These are phyloP conservation scores for Lissocephala sabroskyi DNA, from an alignment of 2,888 invertebrate genomes.

Conservation along the genomic window DNA sequence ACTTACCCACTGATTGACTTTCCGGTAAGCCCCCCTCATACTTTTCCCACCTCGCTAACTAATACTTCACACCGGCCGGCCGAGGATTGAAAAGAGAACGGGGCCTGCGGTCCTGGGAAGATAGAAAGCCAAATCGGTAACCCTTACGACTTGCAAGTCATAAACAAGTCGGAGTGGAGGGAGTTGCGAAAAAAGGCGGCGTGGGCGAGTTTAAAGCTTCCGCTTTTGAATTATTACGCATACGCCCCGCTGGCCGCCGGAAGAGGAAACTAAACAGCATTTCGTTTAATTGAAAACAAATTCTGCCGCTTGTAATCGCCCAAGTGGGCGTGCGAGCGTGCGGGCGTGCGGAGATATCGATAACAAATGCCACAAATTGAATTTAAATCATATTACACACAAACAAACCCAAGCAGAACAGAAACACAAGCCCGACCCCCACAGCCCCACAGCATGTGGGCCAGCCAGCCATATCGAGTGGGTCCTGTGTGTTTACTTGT, in stretches of 20 bases:
- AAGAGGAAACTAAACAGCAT: conserved; percentile 25
- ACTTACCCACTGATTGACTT: conserved; percentile 16
- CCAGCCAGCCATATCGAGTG: too few relatives aligned
- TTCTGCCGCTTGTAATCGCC: conserved; percentile 54
- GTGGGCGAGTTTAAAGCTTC: conserved; percentile 21
- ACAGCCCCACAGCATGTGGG: conserved; percentile 1
- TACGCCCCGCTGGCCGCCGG: conserved; percentile 34
- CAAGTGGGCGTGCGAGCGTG: conserved; percentile 9
- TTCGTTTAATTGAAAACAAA: conserved; percentile 63
- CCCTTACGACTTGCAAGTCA: too few relatives aligned
- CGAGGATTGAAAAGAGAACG: too few relatives aligned
- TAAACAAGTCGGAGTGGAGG: too few relatives aligned
- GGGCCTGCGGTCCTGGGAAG: too few relatives aligned
- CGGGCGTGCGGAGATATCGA: conserved; percentile 52
- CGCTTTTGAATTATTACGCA: conserved; percentile 49
- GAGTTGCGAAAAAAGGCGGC: too few relatives aligned
- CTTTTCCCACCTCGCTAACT: too few relatives aligned
- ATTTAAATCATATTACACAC: conserved; percentile 56
- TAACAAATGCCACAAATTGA: conserved; percentile 61
- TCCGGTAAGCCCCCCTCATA: too few relatives aligned
- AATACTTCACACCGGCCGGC: too few relatives aligned
- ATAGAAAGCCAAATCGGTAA: too few relatives aligned
- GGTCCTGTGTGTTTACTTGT: conserved; percentile 40
- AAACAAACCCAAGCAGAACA: conserved; percentile 11
- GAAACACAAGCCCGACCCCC: conserved; percentile 10